A percentile compares a stretch with the other conserved stretches of the same genome.
Conservation (phyloP, 2,113 vertebrate species). For the Panthera tigris region DNA sequence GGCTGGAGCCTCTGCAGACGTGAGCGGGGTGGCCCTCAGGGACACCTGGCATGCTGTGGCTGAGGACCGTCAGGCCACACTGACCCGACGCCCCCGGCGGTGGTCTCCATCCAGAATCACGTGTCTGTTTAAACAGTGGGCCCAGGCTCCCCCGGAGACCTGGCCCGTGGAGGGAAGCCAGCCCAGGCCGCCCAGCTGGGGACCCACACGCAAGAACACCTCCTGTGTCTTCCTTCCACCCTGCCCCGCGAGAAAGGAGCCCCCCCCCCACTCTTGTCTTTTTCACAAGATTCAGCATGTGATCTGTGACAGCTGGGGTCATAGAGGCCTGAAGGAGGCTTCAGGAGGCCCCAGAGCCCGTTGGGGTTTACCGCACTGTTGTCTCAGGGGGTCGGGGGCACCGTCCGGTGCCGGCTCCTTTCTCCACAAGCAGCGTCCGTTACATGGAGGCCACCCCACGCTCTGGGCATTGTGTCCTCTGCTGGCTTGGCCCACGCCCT, state of each 20-base stretch:
- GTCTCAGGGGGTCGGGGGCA: background rate
- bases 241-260: background rate
- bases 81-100: background rate
- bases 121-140: background rate
- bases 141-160: background rate
- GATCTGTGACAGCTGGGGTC: background rate
- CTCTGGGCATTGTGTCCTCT: no score
- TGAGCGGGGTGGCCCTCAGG: background rate
- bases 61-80: fast-evolving
- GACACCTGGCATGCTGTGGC: fast-evolving
- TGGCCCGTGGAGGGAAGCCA: background rate
- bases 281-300: fast-evolving
- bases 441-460: background rate
- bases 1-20: background rate
- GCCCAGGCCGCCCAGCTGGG: background rate
- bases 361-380: background rate
- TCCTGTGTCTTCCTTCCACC: background rate
- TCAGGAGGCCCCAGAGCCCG: background rate
- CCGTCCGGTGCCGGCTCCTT: background rate
- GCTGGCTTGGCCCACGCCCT: no score
- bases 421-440: background rate
- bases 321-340: background rate
- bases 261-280: no score
- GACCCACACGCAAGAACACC: background rate
- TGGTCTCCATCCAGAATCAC: background rate